These are phyloP conservation scores for Sapajus apella DNA, from an alignment of 2,113 vertebrate genomes.

Conservation along the genomic window DNA sequence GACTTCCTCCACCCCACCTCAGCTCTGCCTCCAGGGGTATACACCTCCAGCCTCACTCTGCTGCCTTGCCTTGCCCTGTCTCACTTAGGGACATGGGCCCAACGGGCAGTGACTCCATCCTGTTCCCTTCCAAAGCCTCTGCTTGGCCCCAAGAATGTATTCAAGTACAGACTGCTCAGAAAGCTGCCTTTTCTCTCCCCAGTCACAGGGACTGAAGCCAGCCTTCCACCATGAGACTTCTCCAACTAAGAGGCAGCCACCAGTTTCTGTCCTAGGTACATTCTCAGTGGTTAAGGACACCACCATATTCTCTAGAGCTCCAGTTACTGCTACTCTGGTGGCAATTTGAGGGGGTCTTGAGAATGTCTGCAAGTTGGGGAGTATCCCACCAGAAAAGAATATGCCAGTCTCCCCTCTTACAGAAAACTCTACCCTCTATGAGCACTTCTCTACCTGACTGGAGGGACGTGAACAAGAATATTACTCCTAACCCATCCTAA, in stretches of 20 bases:
- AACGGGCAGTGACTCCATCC: not conserved
- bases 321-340: not conserved
- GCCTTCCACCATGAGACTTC: not conserved
- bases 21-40: not conserved
- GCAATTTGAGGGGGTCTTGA: not conserved
- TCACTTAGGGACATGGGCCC: not conserved
- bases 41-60: not conserved
- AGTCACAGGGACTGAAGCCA: not conserved
- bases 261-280: not conserved
- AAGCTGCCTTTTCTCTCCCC: not conserved
- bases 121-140: not conserved
- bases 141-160: not conserved
- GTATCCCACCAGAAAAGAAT: not conserved
- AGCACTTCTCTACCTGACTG: not conserved
- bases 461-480: not conserved
- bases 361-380: not conserved
- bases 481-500: not conserved
- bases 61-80: not conserved
- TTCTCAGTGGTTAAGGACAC: not conserved
- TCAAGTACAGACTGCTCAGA: not conserved
- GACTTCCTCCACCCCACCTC: not conserved
- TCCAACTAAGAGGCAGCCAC: not conserved
- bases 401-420: not conserved
- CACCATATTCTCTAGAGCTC: not conserved
- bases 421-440: not conserved